Conservation (phyloP, 2,797 vertebrate species). For the Crypturellus tataupa region DNA sequence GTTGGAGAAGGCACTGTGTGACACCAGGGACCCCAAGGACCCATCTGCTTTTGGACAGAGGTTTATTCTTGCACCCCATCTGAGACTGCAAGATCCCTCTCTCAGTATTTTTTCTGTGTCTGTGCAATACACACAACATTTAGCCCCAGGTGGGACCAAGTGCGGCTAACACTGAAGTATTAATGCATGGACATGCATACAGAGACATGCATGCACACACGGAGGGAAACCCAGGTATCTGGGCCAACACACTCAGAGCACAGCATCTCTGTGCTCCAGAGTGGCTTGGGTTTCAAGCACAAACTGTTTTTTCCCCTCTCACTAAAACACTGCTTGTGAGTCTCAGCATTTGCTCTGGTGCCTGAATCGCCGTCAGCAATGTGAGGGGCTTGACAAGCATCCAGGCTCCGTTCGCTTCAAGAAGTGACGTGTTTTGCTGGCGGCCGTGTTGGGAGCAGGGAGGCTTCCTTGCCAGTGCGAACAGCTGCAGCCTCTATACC, state of each 20-base stretch:
- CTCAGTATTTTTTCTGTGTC: background rate
- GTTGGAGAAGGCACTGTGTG: background rate
- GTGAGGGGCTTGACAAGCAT: conserved; percentile 64
- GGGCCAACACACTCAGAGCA: background rate
- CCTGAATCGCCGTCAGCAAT: conserved; percentile 69
- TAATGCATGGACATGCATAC: background rate
- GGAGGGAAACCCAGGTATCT: background rate
- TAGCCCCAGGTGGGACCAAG: background rate
- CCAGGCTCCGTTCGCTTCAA: conserved; percentile 75
- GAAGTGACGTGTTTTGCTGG: conserved; percentile 58
- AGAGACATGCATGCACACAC: rapidly evolving
- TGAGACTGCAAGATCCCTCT: background rate
- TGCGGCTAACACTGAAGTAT: background rate
- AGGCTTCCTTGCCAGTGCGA: conserved; percentile 26
- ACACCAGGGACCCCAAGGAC: background rate
- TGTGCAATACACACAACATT: background rate
- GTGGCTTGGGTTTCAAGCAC: conserved; percentile 63
- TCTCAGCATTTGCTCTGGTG: background rate
- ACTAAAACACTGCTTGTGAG: conserved; percentile 66
- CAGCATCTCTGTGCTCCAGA: background rate
- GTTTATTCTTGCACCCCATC: background rate
- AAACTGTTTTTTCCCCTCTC: background rate
- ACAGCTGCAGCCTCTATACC: conserved; percentile 76
- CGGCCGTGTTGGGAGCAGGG: background rate
- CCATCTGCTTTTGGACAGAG: background rate